Percentiles rank a stretch among this genome's conserved stretches.
Evolutionary conservation across 2,113 vertebrate species (phyloP).

Genomic region (Actenoides hombroni): DNA sequence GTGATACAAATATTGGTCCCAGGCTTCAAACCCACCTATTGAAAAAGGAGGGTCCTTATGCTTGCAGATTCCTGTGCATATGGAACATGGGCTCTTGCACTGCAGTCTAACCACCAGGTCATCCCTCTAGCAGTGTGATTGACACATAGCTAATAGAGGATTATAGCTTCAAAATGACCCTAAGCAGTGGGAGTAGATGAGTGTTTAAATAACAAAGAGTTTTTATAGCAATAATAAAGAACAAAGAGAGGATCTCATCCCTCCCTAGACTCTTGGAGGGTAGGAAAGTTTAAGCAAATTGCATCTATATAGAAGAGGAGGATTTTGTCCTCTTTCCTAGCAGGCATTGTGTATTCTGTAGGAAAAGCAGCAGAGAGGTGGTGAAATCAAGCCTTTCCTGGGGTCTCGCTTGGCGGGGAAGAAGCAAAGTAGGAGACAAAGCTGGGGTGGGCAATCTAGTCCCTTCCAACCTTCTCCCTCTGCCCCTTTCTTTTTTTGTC

Average conservation of each 20-base stretch:
- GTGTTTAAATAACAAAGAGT: not conserved
- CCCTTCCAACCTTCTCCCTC: not conserved
- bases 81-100: not conserved
- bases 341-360: not conserved
- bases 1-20: rapidly evolving
- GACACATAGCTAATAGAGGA: not conserved
- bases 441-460: not conserved
- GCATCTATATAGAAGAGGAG: not conserved
- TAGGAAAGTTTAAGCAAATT: not conserved
- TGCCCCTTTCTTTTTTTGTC: not conserved
- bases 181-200: not conserved
- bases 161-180: not conserved
- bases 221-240: not conserved
- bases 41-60: not conserved
- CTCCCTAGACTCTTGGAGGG: no score
- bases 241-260: not conserved
- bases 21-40: not conserved
- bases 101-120: not conserved
- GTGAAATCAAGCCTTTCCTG: not conserved
- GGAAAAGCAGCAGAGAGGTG: not conserved
- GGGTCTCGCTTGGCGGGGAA: not conserved
- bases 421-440: not conserved
- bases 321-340: not conserved
- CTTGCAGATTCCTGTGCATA: rapidly evolving
- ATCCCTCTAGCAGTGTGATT: not conserved